These are phyloP conservation scores for Porites lutea DNA, from an alignment of 64 coral and sea anemone species.

Conservation along the genomic window DNA sequence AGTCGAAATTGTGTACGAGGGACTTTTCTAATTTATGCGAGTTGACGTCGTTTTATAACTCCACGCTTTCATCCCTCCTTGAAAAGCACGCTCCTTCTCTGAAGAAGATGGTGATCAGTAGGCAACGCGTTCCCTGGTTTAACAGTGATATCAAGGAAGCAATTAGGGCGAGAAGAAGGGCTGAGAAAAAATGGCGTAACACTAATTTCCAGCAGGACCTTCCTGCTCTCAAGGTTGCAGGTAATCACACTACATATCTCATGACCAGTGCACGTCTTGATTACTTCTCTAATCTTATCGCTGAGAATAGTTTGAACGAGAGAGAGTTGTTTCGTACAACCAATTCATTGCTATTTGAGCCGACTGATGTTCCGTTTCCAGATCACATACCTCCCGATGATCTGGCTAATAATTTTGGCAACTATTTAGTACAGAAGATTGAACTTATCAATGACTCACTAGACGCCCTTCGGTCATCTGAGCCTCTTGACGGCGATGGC, in stretches of 20 bases:
- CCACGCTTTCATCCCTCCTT: conserved; percentile 31
- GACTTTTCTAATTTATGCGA: conserved; percentile 13
- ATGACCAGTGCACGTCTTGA: too few species aligned
- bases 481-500: too few species aligned
- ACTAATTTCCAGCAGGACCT: conserved; percentile 13
- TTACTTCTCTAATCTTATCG: conserved; percentile 27
- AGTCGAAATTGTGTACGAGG: conserved; percentile 40
- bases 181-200: not conserved
- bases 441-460: too few species aligned
- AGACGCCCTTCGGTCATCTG: too few species aligned
- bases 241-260: too few species aligned
- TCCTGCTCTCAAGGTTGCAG: not conserved
- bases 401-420: too few species aligned
- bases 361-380: too few species aligned
- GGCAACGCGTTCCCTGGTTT: conserved; percentile 52
- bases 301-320: too few species aligned
- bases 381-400: too few species aligned
- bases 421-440: too few species aligned
- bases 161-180: conserved; percentile 26
- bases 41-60: conserved; percentile 13
- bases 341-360: too few species aligned
- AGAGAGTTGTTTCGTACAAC: too few species aligned
- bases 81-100: conserved; percentile 27
- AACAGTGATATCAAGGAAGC: conserved; percentile 57
- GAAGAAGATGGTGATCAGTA: conserved; percentile 46